Conservation (phyloP, 1,140 invertebrate genomes). For the Ooceraea biroi region DNA sequence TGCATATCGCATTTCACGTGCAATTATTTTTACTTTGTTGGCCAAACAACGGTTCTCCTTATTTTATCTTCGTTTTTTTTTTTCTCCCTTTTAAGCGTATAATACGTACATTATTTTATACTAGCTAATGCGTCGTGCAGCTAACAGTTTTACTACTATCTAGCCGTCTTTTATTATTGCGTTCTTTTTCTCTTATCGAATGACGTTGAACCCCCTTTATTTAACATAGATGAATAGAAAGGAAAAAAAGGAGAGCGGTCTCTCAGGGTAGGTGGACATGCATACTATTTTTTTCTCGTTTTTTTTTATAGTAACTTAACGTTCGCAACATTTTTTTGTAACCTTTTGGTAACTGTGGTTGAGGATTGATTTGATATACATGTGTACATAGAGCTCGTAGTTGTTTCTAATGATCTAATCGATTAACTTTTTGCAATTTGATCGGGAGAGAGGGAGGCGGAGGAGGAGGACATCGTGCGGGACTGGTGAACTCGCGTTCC, state of each 20-base stretch:
- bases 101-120: conserved; percentile 34
- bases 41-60: conserved; percentile 11
- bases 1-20: conserved; percentile 31
- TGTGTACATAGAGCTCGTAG: conserved; percentile 76
- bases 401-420: conserved; percentile 78
- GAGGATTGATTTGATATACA: conserved; percentile 80
- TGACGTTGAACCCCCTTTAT: conserved; percentile 24
- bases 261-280: conserved; percentile 72
- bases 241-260: conserved; percentile 14
- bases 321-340: conserved; percentile 76
- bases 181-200: conserved; percentile 41
- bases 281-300: conserved; percentile 50
- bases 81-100: conserved; percentile 10
- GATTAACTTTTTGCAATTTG: conserved; percentile 69
- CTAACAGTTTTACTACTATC: conserved; percentile 51
- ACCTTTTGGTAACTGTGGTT: conserved; percentile 79
- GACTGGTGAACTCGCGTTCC: conserved; percentile 47
- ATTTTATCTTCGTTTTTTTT: conserved; percentile 6
- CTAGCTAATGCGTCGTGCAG: conserved; percentile 36
- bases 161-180: conserved; percentile 40
- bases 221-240: conserved; percentile 30
- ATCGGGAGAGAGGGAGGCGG: conserved; percentile 43
- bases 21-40: conserved; percentile 56
- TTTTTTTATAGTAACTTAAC: conserved; percentile 75
- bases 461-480: conserved; percentile 10